A percentile compares a stretch with the other conserved stretches of the same genome.
These are phyloP conservation scores for Bovichtus variegatus DNA, from an alignment of 2,797 vertebrate genomes.

Conservation along the genomic window DNA sequence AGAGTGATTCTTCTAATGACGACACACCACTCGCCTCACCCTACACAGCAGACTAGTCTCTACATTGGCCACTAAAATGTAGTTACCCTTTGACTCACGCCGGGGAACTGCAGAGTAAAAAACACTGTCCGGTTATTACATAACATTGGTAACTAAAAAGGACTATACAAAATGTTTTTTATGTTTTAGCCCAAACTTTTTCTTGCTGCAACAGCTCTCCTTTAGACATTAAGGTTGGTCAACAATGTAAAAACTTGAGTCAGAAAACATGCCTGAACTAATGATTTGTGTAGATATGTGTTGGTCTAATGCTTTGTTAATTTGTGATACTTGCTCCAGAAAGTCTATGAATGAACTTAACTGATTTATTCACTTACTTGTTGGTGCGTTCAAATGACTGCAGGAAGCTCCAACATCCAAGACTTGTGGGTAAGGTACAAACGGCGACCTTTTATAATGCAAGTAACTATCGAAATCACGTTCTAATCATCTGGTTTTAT, in stretches of 20 bases:
- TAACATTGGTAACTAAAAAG: background rate
- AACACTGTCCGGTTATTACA: constrained; percentile 37
- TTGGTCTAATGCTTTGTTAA: background rate
- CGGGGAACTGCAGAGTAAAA: constrained; percentile 63
- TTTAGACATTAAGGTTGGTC: background rate
- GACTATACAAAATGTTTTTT: background rate
- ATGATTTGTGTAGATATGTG: background rate
- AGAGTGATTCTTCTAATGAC: constrained; percentile 28
- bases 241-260: background rate
- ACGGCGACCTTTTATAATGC: background rate
- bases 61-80: constrained; percentile 19
- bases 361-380: constrained; percentile 7
- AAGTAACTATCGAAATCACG: background rate
- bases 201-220: background rate
- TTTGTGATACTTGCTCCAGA: background rate
- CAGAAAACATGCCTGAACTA: background rate
- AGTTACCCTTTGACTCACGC: constrained; percentile 66
- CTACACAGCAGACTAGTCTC: constrained; percentile 43
- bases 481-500: background rate
- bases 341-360: background rate
- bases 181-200: constrained; percentile 60
- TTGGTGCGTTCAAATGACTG: background rate
- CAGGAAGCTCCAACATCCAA: background rate
- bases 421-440: background rate
- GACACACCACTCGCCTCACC: constrained; percentile 28